Percentiles rank a stretch among this genome's conserved stretches.
These are phyloP conservation scores for Palythoa grandiflora DNA, from an alignment of 92 coral and sea anemone species.

Conservation along the genomic window DNA sequence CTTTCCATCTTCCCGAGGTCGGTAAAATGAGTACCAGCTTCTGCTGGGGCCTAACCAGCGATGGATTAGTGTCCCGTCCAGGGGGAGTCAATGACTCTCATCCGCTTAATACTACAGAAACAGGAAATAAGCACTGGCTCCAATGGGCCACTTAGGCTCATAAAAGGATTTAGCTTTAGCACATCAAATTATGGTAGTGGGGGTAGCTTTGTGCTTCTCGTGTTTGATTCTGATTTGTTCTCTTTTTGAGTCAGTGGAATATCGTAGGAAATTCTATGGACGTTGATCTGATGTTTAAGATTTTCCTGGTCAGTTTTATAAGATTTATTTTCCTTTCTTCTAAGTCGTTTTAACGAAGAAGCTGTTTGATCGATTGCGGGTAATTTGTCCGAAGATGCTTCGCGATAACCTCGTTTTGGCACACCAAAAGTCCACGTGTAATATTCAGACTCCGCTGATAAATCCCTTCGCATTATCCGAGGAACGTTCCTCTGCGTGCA, in stretches of 20 bases:
- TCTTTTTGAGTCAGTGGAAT: background rate
- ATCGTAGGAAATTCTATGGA: conserved; percentile 9
- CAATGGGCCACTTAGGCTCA: too few species aligned
- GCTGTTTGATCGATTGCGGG: conserved; percentile 23
- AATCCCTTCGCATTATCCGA: conserved; percentile 63
- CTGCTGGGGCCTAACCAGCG: too few species aligned
- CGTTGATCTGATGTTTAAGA: background rate
- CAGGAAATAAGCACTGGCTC: too few species aligned
- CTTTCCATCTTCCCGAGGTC: too few species aligned
- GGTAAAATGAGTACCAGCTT: too few species aligned
- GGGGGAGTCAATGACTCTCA: too few species aligned
- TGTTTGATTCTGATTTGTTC: background rate
- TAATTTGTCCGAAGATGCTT: background rate
- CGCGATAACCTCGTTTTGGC: conserved; percentile 47
- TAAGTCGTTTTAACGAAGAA: background rate
- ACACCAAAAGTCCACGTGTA: conserved; percentile 88
- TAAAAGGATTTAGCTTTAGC: too few species aligned
- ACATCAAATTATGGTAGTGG: background rate
- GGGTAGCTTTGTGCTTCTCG: background rate
- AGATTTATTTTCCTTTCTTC: background rate
- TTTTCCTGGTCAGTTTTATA: background rate
- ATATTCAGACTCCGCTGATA: conserved; percentile 85
- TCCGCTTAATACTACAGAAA: too few species aligned
- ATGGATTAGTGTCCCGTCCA: too few species aligned
- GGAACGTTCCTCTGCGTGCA: conserved; percentile 80